Base-by-base conservation (phyloP, 2,888 invertebrate genomes). In the Caenorhabditis zanzibari region DNA sequence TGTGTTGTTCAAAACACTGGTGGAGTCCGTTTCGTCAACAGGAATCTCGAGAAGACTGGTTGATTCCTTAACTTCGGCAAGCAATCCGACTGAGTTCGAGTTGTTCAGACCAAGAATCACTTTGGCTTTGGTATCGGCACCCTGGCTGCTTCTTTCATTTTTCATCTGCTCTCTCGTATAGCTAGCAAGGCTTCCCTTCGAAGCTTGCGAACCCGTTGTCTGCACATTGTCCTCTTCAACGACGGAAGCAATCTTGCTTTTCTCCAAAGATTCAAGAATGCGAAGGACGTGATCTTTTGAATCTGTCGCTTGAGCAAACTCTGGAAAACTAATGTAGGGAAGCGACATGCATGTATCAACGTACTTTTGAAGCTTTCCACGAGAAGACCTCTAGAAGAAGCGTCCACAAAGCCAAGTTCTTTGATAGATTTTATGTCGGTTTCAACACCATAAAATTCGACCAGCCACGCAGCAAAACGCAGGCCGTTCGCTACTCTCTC, bases 391-490 rank as follows among this genome's bases (percentile, higher is more conserved):
- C 22, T 68, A 5, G 54, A 38, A 1, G 68, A 24, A 2, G 22
- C 9, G 22, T 68, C 54, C 9, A 68, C 24, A 14, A 54, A 68
- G 4, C 9, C 24, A 6, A 68, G 68, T 10, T 68, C 68, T 2
- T 54, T 49, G 38, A 68, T 10, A 2, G 68, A 35, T 19, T 68
- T 54, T 5, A 7, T n/a, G 2, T 68, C 54, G 7, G 14, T 22
- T 10, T 68, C 68, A 4, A 16, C 9, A 16, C 54, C 68, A 35
- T 52, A 68, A 38, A 16, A 54, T 24, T 79, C 79, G 24, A 54
- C 24, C 10, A 79, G 56, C 79, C 79, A 79, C 0, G 24, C 3
- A 1, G 79, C 56, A 22, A 79, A 79, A 0, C 71, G 61, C 12
- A 79, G 54, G 47, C 71, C 79, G 24, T 79, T 47, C 4, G 28